Conservation (phyloP, 2,888 invertebrate genomes). For the Pediacus dermestoides region DNA sequence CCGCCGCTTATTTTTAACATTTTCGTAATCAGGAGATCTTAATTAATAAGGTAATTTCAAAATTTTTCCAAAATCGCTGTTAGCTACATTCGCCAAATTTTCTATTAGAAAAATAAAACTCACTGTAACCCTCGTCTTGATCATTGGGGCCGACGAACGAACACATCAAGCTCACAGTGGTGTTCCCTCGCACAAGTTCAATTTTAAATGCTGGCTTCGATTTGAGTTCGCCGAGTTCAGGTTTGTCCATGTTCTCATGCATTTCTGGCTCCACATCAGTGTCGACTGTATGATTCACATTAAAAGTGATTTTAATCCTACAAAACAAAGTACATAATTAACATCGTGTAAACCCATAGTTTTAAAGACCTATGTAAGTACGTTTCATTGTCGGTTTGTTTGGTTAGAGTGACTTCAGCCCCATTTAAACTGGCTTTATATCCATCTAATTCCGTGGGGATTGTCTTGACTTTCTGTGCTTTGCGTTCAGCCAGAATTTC, state of each 20-base stretch:
- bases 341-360: no score
- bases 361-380: constrained; percentile 49
- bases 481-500: constrained; percentile 91
- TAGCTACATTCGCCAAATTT: no score
- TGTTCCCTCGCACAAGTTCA: constrained; percentile 73
- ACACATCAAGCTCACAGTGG: constrained; percentile 81
- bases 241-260: constrained; percentile 62
- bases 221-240: constrained; percentile 77
- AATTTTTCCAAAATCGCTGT: no score
- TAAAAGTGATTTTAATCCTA: constrained; percentile 77
- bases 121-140: constrained; percentile 71
- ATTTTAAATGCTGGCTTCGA: constrained; percentile 91
- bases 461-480: constrained; percentile 68
- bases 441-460: constrained; percentile 75
- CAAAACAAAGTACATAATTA: no score
- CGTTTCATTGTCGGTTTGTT: constrained; percentile 67
- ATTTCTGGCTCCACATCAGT: constrained; percentile 68
- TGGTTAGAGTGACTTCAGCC: constrained; percentile 81
- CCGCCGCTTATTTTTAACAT: no score
- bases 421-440: constrained; percentile 77
- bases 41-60: no score
- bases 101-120: constrained; percentile 30
- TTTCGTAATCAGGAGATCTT: no score
- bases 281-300: constrained; percentile 94
- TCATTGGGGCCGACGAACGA: constrained; percentile 66